Percentiles rank a stretch among this genome's conserved stretches.
Evolutionary conservation across 2,113 vertebrate genomes (phyloP).

Genomic region (Bungarus multicinctus): DNA sequence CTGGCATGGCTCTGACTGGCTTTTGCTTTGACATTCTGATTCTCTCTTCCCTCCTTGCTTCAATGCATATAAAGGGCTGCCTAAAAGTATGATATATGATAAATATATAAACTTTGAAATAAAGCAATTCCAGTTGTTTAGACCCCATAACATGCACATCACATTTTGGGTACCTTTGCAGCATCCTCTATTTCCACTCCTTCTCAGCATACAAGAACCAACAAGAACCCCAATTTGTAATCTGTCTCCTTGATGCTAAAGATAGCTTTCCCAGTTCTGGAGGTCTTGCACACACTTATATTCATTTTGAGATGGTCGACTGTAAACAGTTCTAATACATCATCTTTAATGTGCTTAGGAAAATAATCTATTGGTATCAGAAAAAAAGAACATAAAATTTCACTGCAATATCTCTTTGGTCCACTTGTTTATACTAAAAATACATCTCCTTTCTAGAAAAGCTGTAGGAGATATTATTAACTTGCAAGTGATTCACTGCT

Average conservation of each 20-base stretch:
- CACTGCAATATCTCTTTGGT: slow-evolving; percentile 65
- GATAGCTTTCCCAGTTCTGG: slow-evolving; percentile 43
- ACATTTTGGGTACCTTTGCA: neutral
- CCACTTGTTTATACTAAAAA: slow-evolving; percentile 63
- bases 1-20: neutral
- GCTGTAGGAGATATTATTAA: slow-evolving; percentile 71
- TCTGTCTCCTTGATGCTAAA: slow-evolving; percentile 66
- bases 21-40: neutral
- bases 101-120: neutral
- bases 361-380: slow-evolving; percentile 68
- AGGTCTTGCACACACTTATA: slow-evolving; percentile 53
- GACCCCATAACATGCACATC: neutral
- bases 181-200: slow-evolving; percentile 30
- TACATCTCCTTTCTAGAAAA: slow-evolving; percentile 64
- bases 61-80: neutral
- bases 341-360: slow-evolving; percentile 70
- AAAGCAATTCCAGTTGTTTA: slow-evolving; percentile 3
- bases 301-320: slow-evolving; percentile 62
- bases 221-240: slow-evolving; percentile 40
- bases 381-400: slow-evolving; percentile 71
- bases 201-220: slow-evolving; percentile 36
- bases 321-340: slow-evolving; percentile 72
- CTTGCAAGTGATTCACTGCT: slow-evolving; percentile 67
- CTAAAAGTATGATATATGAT: neutral
- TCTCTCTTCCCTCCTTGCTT: neutral